Evolutionary conservation across 2,888 invertebrate genomes (phyloP), one percentile per base, ranked within the genome.

Genomic region (Erebia aethiops): DNA sequence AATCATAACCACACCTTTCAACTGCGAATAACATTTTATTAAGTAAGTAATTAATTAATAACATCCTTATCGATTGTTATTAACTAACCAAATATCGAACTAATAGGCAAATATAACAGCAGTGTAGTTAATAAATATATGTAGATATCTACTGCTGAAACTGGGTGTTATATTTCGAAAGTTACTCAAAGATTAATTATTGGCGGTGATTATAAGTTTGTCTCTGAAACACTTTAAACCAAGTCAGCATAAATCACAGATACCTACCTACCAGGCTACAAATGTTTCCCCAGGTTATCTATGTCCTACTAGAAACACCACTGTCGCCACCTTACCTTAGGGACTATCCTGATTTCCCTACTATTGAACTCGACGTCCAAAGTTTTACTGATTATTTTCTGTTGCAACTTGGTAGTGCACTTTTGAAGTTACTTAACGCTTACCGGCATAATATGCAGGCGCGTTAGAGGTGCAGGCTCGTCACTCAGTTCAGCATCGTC

Each of bases 401-500:
- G 26, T 26, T 26, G 3, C 26, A 26, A 26, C 26, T 26, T 26
- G 4, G 26, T 26, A 26, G 26, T 2, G 3, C 3, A 26, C 26
- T 26, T 26, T 26, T 26, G 4, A 26, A 26, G 3, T 3, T 51
- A 14, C n/a, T 57, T n/a, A 10, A 41, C 10, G 16, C n/a, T 52
- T 35, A 64, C 64, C 52, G n/a, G 64, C 41, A 26, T 26, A 26
- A 26, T 14, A 94, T 9, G 91, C 94, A n/a, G 95, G 94, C 54
- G 95, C 10, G 95, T 95, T 8, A 94, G 94, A 57, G 91, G 82
- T 35, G n/a, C n/a, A n/a, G n/a, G n/a, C n/a, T n/a, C n/a, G n/a
- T n/a, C n/a, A n/a, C n/a, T n/a, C 85, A 87, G 70, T 26, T 84
- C 83, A 16, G 83, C 85, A 71, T 78, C 77, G 79, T 73, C 74